Evolutionary conservation across 92 coral and sea anemone genomes (phyloP).

Genomic region (Porites divaricata): DNA sequence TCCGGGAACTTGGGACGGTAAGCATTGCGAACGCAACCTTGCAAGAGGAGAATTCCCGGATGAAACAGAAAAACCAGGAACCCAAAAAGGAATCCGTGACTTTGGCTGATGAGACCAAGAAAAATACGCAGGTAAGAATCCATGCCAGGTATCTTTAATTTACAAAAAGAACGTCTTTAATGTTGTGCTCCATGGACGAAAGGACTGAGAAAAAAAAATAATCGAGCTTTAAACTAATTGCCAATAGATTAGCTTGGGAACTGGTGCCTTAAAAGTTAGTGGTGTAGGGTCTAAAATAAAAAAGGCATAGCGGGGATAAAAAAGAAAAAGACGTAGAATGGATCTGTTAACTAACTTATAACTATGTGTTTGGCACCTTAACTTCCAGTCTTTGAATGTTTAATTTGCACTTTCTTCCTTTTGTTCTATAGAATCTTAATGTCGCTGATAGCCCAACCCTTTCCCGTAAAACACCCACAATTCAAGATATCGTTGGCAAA

Average conservation of each 20-base stretch:
- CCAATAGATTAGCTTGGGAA: too few species aligned
- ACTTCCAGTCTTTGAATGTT: not conserved
- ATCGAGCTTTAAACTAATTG: too few species aligned
- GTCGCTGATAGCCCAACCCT: not conserved
- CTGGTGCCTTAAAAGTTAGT: too few species aligned
- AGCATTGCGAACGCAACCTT: conserved; percentile 35
- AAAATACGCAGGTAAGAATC: conserved; percentile 11
- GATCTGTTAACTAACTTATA: too few species aligned
- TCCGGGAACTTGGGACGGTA: conserved; percentile 57
- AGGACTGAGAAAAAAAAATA: too few species aligned
- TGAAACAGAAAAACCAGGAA: conserved; percentile 28
- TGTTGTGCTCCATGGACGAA: too few species aligned
- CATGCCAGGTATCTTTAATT: not conserved
- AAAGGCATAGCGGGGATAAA: too few species aligned
- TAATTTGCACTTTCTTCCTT: too few species aligned
- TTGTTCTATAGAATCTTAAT: not conserved
- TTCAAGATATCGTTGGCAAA: conserved; percentile 10
- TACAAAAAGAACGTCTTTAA: too few species aligned
- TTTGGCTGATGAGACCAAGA: not conserved
- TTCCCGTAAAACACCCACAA: not conserved
- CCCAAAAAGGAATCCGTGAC: conserved; percentile 6
- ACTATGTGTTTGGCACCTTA: not conserved
- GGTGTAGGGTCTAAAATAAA: too few species aligned
- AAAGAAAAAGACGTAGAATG: too few species aligned
- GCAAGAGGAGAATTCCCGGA: conserved; percentile 25